These are phyloP conservation scores for Campylomormyrus tamandua DNA, from an alignment of 2,113 vertebrate species.

Conservation along the genomic window DNA sequence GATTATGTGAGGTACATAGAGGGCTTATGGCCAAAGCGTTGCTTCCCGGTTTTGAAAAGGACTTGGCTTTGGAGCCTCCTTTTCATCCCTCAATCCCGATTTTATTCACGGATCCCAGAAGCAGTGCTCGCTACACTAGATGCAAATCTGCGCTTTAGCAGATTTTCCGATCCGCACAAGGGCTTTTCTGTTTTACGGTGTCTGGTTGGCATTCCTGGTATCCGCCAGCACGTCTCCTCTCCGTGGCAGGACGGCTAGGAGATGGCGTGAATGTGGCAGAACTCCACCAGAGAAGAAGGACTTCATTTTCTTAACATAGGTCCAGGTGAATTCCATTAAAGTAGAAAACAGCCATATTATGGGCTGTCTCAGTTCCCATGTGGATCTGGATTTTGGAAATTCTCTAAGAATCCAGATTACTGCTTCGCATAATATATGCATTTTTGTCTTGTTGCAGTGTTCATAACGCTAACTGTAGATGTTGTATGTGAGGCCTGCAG, in stretches of 20 bases:
- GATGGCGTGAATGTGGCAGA: slow-evolving; percentile 8
- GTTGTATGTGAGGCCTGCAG: neutral
- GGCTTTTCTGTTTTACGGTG: slow-evolving; percentile 53
- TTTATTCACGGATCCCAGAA: slow-evolving; percentile 49
- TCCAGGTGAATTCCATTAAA: neutral
- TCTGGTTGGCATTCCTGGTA: slow-evolving; percentile 51
- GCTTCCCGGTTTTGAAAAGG: neutral
- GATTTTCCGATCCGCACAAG: slow-evolving; percentile 49
- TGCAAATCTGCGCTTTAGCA: slow-evolving; percentile 47
- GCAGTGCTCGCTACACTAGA: slow-evolving; percentile 48
- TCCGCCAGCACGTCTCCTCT: slow-evolving; percentile 18
- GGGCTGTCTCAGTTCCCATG: neutral
- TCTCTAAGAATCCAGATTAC: neutral
- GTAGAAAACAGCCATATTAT: neutral
- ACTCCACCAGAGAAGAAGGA: neutral
- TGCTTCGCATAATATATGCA: neutral
- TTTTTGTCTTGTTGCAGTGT: neutral
- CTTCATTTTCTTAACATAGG: neutral
- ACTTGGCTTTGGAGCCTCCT: slow-evolving; percentile 20
- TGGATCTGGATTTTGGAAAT: neutral
- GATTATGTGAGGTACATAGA: slow-evolving; percentile 27
- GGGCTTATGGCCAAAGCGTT: slow-evolving; percentile 22
- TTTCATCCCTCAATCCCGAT: slow-evolving; percentile 34
- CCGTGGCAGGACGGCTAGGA: slow-evolving; percentile 12
- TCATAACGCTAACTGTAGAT: neutral